phyloP scores from a whole-genome alignment of 1,140 invertebrate genomes.

The Pantala flavescens region DNA sequence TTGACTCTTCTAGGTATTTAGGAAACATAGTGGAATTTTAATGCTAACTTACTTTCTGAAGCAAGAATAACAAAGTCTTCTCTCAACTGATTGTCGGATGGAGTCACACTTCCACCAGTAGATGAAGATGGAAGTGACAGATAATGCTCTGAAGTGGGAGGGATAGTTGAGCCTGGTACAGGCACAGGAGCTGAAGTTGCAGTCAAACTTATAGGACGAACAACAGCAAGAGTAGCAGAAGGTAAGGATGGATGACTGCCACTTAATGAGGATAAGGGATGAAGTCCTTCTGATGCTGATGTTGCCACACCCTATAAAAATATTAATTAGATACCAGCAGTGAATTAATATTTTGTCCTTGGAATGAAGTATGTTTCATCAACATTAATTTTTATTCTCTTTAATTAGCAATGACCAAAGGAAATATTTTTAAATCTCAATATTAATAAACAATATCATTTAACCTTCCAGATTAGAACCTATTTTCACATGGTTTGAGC shows the following conservation, averaged over 20 bases:
- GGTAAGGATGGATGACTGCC: conserved; percentile 38
- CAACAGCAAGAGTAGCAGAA: conserved; percentile 27
- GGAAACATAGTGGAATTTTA: too few relatives aligned
- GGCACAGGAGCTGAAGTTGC: conserved; percentile 32
- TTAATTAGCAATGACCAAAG: too few relatives aligned
- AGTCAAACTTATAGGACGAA: conserved; percentile 39
- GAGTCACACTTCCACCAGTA: conserved; percentile 19
- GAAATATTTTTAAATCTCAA: too few relatives aligned
- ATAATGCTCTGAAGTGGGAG: conserved; percentile 14
- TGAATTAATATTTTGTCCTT: too few relatives aligned
- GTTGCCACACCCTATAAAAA: background rate
- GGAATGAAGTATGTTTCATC: too few relatives aligned
- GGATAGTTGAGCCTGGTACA: background rate
- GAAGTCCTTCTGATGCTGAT: conserved; percentile 14
- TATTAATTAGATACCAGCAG: too few relatives aligned
- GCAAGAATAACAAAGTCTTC: conserved; percentile 58
- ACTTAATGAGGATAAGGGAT: conserved; percentile 28
- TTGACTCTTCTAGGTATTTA: too few relatives aligned
- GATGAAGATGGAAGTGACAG: conserved; percentile 16
- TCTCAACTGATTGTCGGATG: conserved; percentile 47
- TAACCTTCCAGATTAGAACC: too few relatives aligned
- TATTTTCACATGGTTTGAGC: too few relatives aligned
- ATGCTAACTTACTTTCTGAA: conserved; percentile 42
- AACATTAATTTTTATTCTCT: too few relatives aligned
- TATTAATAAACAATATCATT: too few relatives aligned